phyloP scores from a whole-genome alignment of 1,140 invertebrate species.

The Vollenhovia emeryi region DNA sequence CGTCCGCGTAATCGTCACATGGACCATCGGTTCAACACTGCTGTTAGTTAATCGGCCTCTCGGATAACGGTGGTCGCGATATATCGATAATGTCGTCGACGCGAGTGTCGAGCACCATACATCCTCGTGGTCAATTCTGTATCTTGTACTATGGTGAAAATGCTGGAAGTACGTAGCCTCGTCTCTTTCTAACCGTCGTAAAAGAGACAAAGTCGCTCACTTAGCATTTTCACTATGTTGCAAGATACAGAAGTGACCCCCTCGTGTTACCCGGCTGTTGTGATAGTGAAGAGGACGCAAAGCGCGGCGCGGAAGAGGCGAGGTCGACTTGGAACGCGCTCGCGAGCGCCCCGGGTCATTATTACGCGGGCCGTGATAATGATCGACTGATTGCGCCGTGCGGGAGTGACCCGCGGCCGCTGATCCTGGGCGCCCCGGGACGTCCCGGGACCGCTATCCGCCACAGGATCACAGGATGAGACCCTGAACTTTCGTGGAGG shows the following conservation, averaged over 20 bases:
- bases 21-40: constrained; percentile 28
- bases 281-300: constrained; percentile 8
- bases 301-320: neutral
- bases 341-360: constrained; percentile 50
- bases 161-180: no score
- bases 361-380: constrained; percentile 70
- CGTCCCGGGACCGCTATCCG: constrained; percentile 60
- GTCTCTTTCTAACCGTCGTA: no score
- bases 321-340: neutral
- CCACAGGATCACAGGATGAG: constrained; percentile 44
- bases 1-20: neutral
- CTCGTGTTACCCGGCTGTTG: no score
- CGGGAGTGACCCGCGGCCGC: constrained; percentile 59
- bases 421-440: constrained; percentile 54
- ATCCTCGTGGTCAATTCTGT: no score
- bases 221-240: no score
- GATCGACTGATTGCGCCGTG: constrained; percentile 65
- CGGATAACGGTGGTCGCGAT: constrained; percentile 57
- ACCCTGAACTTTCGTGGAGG: constrained; percentile 62
- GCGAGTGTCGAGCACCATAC: no score
- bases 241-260: no score
- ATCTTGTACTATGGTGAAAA: no score
- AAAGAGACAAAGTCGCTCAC: no score
- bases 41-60: constrained; percentile 64
- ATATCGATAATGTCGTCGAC: constrained; percentile 51